Base-by-base conservation (phyloP, 1,140 invertebrate species). In the Drosophila oshimai region DNA sequence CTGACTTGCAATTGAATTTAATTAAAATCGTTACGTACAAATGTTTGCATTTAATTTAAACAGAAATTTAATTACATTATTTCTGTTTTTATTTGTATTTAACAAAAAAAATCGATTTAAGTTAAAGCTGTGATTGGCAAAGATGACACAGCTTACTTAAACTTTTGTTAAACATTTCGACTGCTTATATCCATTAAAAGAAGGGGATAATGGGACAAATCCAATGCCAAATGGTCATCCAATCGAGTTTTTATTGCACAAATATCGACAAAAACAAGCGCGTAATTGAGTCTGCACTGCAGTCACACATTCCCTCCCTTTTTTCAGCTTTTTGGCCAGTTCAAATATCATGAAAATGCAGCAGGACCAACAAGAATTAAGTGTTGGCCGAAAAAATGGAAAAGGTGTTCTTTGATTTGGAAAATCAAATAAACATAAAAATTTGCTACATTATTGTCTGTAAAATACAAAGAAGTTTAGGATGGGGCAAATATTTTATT, bases 171-270 rank as follows among this genome's bases (percentile, higher is more conserved):
- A 39, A 13, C 3, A 7, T 13, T 22, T 3, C 4, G 13, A 3
- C 17, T 13, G 33, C 10, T n/a, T 31, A 26, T n/a, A 31, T 22
- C n/a, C n/a, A n/a, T 12, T 36, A 10, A 34, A 13, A 9, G 4
- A 9, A 6, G 17, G 12, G 13, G 2, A 22, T 3, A 4, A 36
- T 4, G 1, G n/a, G 12, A 6, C n/a, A 26, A n/a, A 29, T 49
- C 13, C 61, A 17, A 26, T 50, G 42, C 33, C 26, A 67, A 74
- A 37, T 37, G 47, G 58, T 49, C 68, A 78, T 39, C 39, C 46
- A 79, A 80, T 80, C 74, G 46, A 71, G 76, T 74, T 80, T 64
- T 80, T 78, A 79, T 70, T 70, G 76, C 76, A 31, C 57, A 79
- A 79, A 74, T 75, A 80, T 75, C 60, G 58, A 39, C 22, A 51